Conservation (phyloP, 1,140 invertebrate genomes). For the Aporrectodea caliginosa region DNA sequence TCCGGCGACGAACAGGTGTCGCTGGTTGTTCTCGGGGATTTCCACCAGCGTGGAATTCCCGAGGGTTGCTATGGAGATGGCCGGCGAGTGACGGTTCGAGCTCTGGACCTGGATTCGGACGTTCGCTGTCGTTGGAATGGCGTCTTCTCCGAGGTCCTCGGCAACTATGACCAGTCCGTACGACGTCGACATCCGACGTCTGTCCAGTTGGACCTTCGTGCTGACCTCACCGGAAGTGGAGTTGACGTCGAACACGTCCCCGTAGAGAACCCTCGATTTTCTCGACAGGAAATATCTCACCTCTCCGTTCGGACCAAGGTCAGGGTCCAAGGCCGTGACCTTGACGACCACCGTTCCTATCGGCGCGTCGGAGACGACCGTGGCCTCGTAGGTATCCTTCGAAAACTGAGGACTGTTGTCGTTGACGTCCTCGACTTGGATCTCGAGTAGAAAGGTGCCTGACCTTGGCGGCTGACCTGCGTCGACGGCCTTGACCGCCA, state of each 20-base stretch:
- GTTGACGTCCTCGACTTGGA: slow-evolving; percentile 24
- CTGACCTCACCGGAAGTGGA: not conserved
- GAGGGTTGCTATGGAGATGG: not conserved
- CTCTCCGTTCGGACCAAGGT: slow-evolving; percentile 72
- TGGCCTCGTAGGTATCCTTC: not conserved
- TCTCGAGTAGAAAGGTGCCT: not conserved
- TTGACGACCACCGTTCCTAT: slow-evolving; percentile 59
- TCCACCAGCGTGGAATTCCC: not conserved
- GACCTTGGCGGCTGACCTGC: slow-evolving; percentile 7
- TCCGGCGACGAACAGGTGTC: not conserved
- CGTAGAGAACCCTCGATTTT: not conserved
- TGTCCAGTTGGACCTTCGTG: not conserved
- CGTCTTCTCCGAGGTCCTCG: not conserved
- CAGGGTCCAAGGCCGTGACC: slow-evolving; percentile 69
- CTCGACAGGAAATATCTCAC: slow-evolving; percentile 17
- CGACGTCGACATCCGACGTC: not conserved
- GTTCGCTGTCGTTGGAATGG: not conserved
- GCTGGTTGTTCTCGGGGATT: not conserved
- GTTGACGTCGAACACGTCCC: not conserved
- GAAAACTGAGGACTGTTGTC: slow-evolving; percentile 23
- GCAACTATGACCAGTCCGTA: not conserved
- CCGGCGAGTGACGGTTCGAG: not conserved
- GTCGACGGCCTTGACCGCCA: slow-evolving; percentile 24
- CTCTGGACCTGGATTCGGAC: not conserved
- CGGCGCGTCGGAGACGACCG: slow-evolving; percentile 42